phyloP scores from a whole-genome alignment of 1,140 invertebrate genomes.

The Hermetia illucens region DNA sequence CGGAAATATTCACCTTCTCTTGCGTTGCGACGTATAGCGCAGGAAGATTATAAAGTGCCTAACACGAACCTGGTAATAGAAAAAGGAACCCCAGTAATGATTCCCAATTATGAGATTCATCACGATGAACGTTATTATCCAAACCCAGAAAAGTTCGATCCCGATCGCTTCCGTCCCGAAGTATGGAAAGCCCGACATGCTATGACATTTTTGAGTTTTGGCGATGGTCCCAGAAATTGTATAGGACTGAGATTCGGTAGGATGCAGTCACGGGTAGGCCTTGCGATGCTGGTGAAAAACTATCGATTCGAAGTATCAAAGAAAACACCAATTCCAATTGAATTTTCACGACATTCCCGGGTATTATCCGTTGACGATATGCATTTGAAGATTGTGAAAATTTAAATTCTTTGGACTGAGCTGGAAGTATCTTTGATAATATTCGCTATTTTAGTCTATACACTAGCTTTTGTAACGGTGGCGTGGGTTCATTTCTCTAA shows the following conservation, averaged over 20 bases:
- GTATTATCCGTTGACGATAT: no score
- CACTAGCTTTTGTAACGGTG: no score
- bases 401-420: no score
- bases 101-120: slow-evolving; percentile 28
- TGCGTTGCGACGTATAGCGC: no score
- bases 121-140: not conserved
- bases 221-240: slow-evolving; percentile 22
- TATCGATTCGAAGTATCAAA: slow-evolving; percentile 35
- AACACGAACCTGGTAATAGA: slow-evolving; percentile 31
- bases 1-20: slow-evolving; percentile 41
- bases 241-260: slow-evolving; percentile 40
- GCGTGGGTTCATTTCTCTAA: no score
- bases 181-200: slow-evolving; percentile 10
- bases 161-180: not conserved
- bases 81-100: slow-evolving; percentile 29
- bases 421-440: no score
- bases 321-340: no score
- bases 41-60: slow-evolving; percentile 34
- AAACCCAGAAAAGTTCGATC: slow-evolving; percentile 1
- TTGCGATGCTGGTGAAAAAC: slow-evolving; percentile 42
- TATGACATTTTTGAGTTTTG: not conserved
- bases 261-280: no score
- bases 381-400: no score
- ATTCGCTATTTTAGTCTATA: no score
- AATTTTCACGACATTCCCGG: no score